These are phyloP conservation scores for Lasioglossum oenotherae DNA, from an alignment of 2,888 invertebrate genomes.

Conservation along the genomic window DNA sequence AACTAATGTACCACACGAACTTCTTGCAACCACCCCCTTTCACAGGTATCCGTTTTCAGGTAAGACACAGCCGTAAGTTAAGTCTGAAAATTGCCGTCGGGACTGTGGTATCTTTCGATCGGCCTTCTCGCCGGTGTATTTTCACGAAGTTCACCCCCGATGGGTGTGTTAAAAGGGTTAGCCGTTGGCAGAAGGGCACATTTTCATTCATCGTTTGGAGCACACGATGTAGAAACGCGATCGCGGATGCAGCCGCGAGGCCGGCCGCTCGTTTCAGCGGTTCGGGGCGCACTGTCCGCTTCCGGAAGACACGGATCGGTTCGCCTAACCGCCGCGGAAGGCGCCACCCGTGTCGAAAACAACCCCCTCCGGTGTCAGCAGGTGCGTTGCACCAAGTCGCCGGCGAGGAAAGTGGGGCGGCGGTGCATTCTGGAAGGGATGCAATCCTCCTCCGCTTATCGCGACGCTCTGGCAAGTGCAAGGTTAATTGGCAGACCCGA, in stretches of 20 bases:
- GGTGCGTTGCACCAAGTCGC: conserved; percentile 59
- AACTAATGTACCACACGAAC: neutral
- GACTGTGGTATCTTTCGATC: neutral
- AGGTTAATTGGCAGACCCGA: conserved; percentile 51
- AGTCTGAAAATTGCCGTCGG: neutral
- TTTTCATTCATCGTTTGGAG: conserved; percentile 70
- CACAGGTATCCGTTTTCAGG: neutral
- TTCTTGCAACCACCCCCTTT: neutral
- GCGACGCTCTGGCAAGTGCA: conserved; percentile 51
- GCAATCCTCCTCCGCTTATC: conserved; percentile 43
- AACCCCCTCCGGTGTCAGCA: conserved; percentile 63
- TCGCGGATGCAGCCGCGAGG: conserved; percentile 40
- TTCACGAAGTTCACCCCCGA: neutral
- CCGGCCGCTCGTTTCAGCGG: conserved; percentile 70
- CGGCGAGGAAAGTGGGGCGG: neutral
- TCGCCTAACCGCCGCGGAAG: conserved; percentile 62
- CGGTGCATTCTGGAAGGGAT: neutral
- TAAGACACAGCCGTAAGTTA: neutral
- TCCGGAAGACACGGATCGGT: conserved; percentile 58
- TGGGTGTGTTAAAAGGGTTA: neutral
- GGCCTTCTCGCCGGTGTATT: neutral
- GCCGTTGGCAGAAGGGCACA: conserved; percentile 26
- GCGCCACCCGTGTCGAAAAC: conserved; percentile 78
- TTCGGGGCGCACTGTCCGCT: conserved; percentile 80
- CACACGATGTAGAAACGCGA: conserved; percentile 39